Conservation (phyloP, 1,140 invertebrate species). For the Brachionus rotundiformis region DNA sequence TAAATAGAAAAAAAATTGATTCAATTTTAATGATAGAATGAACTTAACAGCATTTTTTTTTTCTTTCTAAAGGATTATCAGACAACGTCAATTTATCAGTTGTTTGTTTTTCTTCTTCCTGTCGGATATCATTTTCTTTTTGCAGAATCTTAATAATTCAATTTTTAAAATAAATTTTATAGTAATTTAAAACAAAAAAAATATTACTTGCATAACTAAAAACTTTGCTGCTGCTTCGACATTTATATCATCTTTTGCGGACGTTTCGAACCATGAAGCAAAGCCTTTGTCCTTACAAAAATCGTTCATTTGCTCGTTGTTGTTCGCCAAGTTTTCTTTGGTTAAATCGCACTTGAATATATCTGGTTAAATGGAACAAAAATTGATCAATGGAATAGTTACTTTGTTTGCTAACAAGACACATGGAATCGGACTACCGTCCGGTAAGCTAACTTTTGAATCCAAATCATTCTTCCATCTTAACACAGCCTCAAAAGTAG, state of each 20-base stretch:
- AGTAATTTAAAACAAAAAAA: not conserved
- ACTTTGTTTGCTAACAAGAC: conserved; percentile 96
- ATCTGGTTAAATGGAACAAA: conserved; percentile 67
- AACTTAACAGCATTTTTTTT: conserved; percentile 44
- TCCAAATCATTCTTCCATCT: conserved; percentile 98
- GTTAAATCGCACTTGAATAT: conserved; percentile 75
- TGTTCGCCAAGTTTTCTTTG: conserved; percentile 84
- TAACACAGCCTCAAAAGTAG: conserved; percentile 72
- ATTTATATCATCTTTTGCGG: conserved; percentile 96
- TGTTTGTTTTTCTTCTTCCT: conserved; percentile 46
- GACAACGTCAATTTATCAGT: conserved; percentile 29
- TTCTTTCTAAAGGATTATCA: not conserved
- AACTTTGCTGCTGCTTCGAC: conserved; percentile 90
- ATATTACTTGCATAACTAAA: conserved; percentile 71
- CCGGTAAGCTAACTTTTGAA: conserved; percentile 88
- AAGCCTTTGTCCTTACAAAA: conserved; percentile 93
- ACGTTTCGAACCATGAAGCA: conserved; percentile 93
- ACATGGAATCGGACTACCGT: conserved; percentile 89
- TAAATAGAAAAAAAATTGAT: too few species aligned
- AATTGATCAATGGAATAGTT: conserved; percentile 44
- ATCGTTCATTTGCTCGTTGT: conserved; percentile 82
- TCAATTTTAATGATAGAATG: too few species aligned
- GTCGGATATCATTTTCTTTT: conserved; percentile 12
- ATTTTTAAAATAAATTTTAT: not conserved
- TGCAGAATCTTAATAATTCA: conserved; percentile 21